These are phyloP conservation scores for Microplitis deprimator DNA, from an alignment of 2,888 invertebrate genomes.

Conservation along the genomic window DNA sequence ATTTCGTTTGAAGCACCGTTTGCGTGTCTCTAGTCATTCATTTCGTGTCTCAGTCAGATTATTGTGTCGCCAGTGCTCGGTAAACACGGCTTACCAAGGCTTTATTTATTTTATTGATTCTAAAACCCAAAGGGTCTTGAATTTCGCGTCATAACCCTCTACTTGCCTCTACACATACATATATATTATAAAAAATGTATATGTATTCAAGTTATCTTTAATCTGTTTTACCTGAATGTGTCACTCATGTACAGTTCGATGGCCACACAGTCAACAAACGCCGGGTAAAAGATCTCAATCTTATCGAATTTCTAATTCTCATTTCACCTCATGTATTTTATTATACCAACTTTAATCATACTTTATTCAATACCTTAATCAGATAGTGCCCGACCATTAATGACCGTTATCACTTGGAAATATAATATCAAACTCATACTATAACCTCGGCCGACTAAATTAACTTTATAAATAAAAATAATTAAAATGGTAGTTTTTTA, in stretches of 20 bases:
- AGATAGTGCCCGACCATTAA: constrained; percentile 16
- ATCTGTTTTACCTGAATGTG: constrained; percentile 37
- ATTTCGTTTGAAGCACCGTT: constrained; percentile 44
- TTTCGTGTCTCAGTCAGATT: constrained; percentile 49
- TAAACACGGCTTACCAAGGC: constrained; percentile 46
- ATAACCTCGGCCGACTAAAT: neutral
- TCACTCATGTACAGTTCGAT: constrained; percentile 34
- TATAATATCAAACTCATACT: neutral
- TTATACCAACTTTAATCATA: constrained; percentile 10
- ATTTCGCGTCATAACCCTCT: constrained; percentile 29
- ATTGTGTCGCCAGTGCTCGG: constrained; percentile 47
- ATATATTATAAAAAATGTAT: neutral
- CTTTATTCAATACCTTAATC: constrained; percentile 13
- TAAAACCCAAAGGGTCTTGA: constrained; percentile 29
- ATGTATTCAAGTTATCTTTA: constrained; percentile 30
- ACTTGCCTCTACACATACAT: neutral
- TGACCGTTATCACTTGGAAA: constrained; percentile 20
- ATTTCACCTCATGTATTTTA: neutral
- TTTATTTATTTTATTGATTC: constrained; percentile 58
- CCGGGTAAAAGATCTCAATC: constrained; percentile 33
- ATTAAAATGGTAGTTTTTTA: neutral
- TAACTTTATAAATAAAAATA: neutral
- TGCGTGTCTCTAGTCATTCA: constrained; percentile 51
- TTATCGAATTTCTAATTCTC: constrained; percentile 29
- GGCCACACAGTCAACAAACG: constrained; percentile 12